Base-by-base conservation (phyloP, 2,113 vertebrate species). In the Sphaerodactylus townsendi region DNA sequence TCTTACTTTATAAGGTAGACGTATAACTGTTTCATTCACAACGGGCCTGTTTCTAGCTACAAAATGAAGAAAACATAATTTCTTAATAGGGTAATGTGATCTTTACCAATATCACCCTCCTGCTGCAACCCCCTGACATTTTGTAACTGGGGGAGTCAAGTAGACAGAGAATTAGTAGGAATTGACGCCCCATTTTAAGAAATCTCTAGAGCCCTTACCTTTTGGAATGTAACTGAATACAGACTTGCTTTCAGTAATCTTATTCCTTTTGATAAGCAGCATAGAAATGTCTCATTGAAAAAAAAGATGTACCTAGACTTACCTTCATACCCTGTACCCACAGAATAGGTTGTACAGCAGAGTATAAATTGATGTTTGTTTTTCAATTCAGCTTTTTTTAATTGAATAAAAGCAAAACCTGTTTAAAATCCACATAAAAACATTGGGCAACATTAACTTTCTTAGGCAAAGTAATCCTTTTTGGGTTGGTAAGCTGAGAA, bases 351-450 rank as follows among this genome's bases (percentile, higher is more conserved):
- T 86, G 78, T 41, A 88, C 87, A 86, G 59, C n/a, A 46, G 23
- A n/a, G 11, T 75, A 66, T 89, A 91, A 93, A 59, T 71, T 69
- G 81, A 14, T 69, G 70, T 86, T 91, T 90, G 79, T 92, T 92
- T 92, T 92, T 77, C 72, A 82, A 13, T 91, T 82, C 88, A 84
- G 86, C 86, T 90, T 87, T 90, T 90, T 87, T 70, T n/a, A n/a
- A 88, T 37, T 90, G 83, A 86, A 90, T 93, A 50, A 88, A 93
- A 90, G 74, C 70, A 83, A 92, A 81, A 91, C 86, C 85, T 92
- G 74, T 90, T 65, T 90, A 89, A 93, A 89, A 91, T 68, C 71
- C 71, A 82, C 83, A 89, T 64, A 91, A 86, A n/a, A 91, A 89
- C 83, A 83, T 86, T 90, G 68, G 85, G 46, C 81, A 84, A 69